A percentile compares a stretch with the other conserved stretches of the same genome.
phyloP scores from a whole-genome alignment of 2,797 vertebrate genomes.

The Rachycentron canadum region DNA sequence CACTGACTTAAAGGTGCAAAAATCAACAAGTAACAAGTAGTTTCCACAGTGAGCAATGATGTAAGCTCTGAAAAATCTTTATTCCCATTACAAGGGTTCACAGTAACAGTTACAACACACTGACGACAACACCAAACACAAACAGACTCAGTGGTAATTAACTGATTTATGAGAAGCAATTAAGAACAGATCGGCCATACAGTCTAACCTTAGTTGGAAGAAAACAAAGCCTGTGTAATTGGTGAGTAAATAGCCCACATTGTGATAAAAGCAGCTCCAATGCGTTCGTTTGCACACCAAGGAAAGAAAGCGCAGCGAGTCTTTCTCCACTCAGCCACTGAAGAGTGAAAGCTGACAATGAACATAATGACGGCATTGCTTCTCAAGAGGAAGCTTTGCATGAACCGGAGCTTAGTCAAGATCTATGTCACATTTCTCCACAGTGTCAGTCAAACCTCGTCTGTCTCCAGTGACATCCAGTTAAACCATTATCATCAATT shows the following conservation, averaged over 20 bases:
- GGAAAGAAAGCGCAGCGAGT: background rate
- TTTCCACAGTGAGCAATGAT: background rate
- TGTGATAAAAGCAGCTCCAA: slow-evolving; percentile 10
- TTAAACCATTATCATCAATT: slow-evolving; percentile 53
- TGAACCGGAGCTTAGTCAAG: background rate
- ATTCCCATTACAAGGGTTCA: slow-evolving; percentile 1
- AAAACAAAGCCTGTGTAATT: slow-evolving; percentile 17
- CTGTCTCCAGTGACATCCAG: slow-evolving; percentile 30
- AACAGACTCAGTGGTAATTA: slow-evolving; percentile 8
- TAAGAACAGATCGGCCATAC: background rate
- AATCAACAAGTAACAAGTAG: background rate
- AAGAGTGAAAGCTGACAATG: background rate
- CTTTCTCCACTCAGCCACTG: background rate
- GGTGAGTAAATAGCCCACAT: background rate
- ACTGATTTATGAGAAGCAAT: slow-evolving; percentile 24
- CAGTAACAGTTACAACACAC: background rate
- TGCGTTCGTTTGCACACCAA: background rate
- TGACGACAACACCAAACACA: slow-evolving; percentile 2
- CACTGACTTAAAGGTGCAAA: background rate
- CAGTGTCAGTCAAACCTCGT: slow-evolving; percentile 28
- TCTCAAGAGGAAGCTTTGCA: background rate
- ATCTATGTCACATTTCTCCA: slow-evolving; percentile 23
- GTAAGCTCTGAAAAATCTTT: background rate
- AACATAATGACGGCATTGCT: background rate
- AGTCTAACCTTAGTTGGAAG: slow-evolving; percentile 5